Evolutionary conservation across 1,140 invertebrate genomes (phyloP), one percentile per base, ranked within the genome.

Genomic region (Temnothorax nylanderi): DNA sequence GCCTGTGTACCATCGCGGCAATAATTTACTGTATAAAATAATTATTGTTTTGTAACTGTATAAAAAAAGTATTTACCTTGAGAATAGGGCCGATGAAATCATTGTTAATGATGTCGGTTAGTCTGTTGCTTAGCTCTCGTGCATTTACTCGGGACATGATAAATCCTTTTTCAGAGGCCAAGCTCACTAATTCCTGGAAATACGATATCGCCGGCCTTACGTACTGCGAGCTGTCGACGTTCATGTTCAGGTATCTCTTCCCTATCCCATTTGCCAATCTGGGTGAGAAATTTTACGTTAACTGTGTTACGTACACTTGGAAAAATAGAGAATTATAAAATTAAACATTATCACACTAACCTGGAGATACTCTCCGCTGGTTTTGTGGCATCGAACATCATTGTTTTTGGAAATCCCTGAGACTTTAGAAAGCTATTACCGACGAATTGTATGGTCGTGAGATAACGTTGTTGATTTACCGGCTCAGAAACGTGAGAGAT

Each of bases 31-130:
- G 8, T 56, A 34, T 2, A 1, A 34, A n/a, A 72, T 41, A 5
- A 41, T 41, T 49, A 49, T 49, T 49, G 26, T 26, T 1, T 26
- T 26, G 26, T 26, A 26, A 26, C 10, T 49, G 37, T 32, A n/a
- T 13, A 2, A 67, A 18, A 67, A 41, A 21, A 54, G 49, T 34
- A 44, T 47, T 21, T 88, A 96, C 97, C 91, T 97, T 96, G 7
- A 98, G 96, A 26, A 98, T 95, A 0, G 97, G 97, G 91, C 97
- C 97, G 51, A 98, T 97, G 26, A 98, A 96, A 94, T 98, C 97
- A 89, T 97, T 95, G 94, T 98, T 98, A 26, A 98, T 96, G 1
- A 97, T 97, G 86, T 98, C 97, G 26, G 97, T 97, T 34, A 98
- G 91, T 93, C 97, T 97, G 91, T 97, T 96, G n/a, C 97, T 97